Evolutionary conservation across 2,797 vertebrate species (phyloP), one percentile per base, ranked within the genome.

Genomic region (Ambastaia sidthimunki): DNA sequence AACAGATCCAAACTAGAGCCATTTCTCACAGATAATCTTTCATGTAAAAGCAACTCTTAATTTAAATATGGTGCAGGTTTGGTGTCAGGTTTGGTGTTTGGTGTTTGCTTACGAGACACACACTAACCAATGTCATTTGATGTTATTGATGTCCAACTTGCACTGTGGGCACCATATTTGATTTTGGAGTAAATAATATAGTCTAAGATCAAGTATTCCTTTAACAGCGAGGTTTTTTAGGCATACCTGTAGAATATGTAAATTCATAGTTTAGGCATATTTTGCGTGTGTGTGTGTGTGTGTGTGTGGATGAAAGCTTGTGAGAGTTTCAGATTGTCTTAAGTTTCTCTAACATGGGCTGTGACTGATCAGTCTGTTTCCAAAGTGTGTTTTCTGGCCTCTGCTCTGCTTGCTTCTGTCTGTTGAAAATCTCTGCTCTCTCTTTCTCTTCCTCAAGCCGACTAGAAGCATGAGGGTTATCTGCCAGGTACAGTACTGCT

Each of bases 401-500:
- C n/a, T 92, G 86, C 89, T 92, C 88, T 90, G 91, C 92, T 93
- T 85, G 91, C 90, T 94, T 94, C 93, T 95, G 89, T 95, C 93
- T 96, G 93, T 95, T 92, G 76, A 96, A 96, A 93, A 89, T 94
- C 92, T 96, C 92, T 97, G 94, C 96, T 96, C 95, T 97, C 93
- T 97, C 88, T 96, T 65, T 76, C 47, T 83, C 5, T 78, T 93
- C 96, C 92, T 94, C 93, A 94, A 99, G 98, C 98, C 98, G 93
- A 97, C 98, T 98, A 98, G 98, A 98, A 99, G 97, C 95, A 99
- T 99, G 98, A 97, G 96, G 95, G 98, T 99, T 94, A 97, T 99
- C 92, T 99, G 98, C 95, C 97, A 99, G 98, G 98, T 99, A 99
- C 93, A 95, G 92, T 94, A 95, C 89, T 92, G 92, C 93, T 94